Evolutionary conservation across 1,140 invertebrate species (phyloP).

Genomic region (Platyscapa corneri): DNA sequence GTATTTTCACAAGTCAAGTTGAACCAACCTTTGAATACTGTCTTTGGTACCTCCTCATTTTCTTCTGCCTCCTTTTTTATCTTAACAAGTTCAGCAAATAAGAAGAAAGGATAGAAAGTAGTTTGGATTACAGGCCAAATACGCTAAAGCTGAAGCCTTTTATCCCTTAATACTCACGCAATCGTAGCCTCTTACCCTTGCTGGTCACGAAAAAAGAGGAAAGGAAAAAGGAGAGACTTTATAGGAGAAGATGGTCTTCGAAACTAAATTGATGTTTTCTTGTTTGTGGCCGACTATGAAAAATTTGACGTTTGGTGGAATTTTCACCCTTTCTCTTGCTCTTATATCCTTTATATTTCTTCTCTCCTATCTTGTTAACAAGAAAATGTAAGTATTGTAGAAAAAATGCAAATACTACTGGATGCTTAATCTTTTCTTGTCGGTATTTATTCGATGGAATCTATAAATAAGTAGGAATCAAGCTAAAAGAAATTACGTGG

Average conservation of each 20-base stretch:
- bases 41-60: background rate
- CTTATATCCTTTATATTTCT: background rate
- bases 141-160: conserved; percentile 66
- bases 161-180: conserved; percentile 62
- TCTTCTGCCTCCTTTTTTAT: background rate
- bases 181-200: conserved; percentile 15
- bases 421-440: conserved; percentile 30
- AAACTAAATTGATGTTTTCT: conserved; percentile 15
- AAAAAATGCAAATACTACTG: background rate
- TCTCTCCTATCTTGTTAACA: background rate
- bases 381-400: background rate
- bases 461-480: background rate
- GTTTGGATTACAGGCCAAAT: conserved; percentile 70
- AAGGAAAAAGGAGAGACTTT: background rate
- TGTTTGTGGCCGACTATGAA: background rate
- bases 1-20: background rate
- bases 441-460: background rate
- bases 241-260: conserved; percentile 18
- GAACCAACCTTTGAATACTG: background rate
- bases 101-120: conserved; percentile 49
- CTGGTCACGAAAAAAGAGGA: background rate
- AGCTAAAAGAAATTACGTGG: background rate
- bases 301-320: background rate
- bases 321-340: conserved; percentile 3
- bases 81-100: background rate